These are phyloP conservation scores for Eclectus roratus DNA, from an alignment of 2,113 vertebrate genomes.

Conservation along the genomic window DNA sequence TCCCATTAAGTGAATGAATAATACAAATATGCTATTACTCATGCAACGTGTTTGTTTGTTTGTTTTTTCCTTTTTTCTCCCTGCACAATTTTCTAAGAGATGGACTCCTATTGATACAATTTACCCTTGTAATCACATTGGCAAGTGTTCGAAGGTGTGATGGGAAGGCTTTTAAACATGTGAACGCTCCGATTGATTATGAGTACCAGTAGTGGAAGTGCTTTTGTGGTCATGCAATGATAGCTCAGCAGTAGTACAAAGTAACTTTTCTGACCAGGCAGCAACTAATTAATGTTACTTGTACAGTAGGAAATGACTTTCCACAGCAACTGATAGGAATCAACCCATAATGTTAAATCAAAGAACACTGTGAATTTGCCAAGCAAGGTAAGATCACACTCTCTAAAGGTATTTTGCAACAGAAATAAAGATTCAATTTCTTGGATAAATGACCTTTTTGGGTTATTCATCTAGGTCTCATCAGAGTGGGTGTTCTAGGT, in stretches of 20 bases:
- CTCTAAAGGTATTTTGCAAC: background rate
- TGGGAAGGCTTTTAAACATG: background rate
- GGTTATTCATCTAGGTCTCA: background rate
- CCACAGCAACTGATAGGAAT: background rate
- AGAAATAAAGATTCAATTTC: background rate
- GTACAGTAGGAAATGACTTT: background rate
- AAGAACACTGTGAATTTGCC: background rate
- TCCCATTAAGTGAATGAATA: background rate
- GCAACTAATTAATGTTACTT: background rate
- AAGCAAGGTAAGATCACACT: background rate
- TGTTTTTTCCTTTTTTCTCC: background rate
- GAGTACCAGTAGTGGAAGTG: background rate
- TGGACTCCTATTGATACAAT: background rate
- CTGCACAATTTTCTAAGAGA: background rate
- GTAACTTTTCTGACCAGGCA: constrained; percentile 11
- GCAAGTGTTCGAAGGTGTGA: background rate
- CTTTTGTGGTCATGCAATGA: background rate
- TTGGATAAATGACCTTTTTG: background rate
- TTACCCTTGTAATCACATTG: background rate
- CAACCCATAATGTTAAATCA: background rate
- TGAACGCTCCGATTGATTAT: background rate
- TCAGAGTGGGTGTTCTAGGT: background rate
- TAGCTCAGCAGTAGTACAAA: background rate
- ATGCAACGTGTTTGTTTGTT: background rate
- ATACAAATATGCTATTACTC: background rate